Percentiles rank a stretch among this genome's conserved stretches.
These are phyloP conservation scores for Lycaon pictus DNA, from an alignment of 2,113 vertebrate genomes.

Conservation along the genomic window DNA sequence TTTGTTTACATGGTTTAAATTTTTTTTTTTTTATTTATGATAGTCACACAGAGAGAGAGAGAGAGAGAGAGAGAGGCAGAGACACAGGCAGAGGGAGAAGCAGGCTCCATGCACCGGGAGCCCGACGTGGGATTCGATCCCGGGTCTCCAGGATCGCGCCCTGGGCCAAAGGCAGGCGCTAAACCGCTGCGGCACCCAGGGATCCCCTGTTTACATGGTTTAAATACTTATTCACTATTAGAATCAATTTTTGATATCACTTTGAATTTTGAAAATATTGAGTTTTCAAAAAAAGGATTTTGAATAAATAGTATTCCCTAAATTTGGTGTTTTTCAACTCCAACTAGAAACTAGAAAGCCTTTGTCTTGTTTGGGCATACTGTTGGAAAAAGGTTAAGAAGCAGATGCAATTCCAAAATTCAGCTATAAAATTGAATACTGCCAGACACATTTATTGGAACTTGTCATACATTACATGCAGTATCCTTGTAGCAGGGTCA, in stretches of 20 bases:
- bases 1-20: slow-evolving; percentile 13
- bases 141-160: no score
- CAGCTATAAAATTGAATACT: neutral
- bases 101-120: no score
- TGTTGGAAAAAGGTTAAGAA: neutral
- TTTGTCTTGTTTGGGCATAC: neutral
- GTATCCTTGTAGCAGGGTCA: neutral
- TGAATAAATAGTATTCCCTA: neutral
- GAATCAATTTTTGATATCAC: slow-evolving; percentile 2
- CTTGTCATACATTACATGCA: neutral
- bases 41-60: no score
- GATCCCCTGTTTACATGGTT: neutral
- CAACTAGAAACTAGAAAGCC: neutral
- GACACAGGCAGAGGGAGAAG: no score
- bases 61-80: no score
- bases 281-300: neutral
- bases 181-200: no score
- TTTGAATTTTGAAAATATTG: slow-evolving; percentile 43
- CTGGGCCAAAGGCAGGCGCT: no score
- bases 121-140: no score
- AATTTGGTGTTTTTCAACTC: slow-evolving; percentile 43
- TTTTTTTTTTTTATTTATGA: no score
- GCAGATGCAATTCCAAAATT: neutral
- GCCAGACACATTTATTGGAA: neutral
- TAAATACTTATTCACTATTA: slow-evolving; percentile 51